phyloP scores from a whole-genome alignment of 1,140 invertebrate species.

The Penaeus vannamei region DNA sequence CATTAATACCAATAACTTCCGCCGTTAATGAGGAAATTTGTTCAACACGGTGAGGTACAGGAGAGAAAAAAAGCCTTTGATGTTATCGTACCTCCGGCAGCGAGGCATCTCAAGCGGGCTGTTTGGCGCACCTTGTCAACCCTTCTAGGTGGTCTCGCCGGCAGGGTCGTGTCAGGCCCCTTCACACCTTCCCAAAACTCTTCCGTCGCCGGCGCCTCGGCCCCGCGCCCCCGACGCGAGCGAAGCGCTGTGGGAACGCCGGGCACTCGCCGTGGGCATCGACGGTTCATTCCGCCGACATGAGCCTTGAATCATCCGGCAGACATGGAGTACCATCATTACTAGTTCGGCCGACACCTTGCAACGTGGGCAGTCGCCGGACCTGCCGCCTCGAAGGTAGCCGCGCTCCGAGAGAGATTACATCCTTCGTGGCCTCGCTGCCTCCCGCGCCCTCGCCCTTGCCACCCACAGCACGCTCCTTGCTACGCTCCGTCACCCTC shows the following conservation, averaged over 20 bases:
- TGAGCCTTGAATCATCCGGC: conserved; percentile 59
- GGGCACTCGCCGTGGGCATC: conserved; percentile 36
- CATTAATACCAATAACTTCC: conserved; percentile 42
- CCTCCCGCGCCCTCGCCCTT: not conserved
- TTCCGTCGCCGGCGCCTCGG: conserved; percentile 7
- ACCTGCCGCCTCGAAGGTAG: not conserved
- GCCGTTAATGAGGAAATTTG: no score
- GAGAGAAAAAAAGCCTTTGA: conserved; percentile 14
- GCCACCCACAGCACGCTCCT: conserved; percentile 1
- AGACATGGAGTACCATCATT: conserved; percentile 54
- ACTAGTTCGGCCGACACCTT: conserved; percentile 55
- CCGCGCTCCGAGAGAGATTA: not conserved
- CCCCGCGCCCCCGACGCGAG: not conserved
- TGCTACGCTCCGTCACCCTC: not conserved
- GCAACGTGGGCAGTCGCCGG: conserved; percentile 46
- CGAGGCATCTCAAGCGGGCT: conserved; percentile 39
- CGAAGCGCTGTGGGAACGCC: conserved; percentile 38
- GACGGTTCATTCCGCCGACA: conserved; percentile 49
- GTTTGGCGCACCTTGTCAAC: conserved; percentile 53
- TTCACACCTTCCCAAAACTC: conserved; percentile 42
- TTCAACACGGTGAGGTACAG: not conserved
- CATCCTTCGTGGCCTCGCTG: not conserved
- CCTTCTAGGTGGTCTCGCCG: conserved; percentile 57
- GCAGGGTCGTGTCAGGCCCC: not conserved
- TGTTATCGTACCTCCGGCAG: conserved; percentile 47